Base-by-base conservation (phyloP, 2,113 vertebrate species). In the Phylloscopus whistleri region DNA sequence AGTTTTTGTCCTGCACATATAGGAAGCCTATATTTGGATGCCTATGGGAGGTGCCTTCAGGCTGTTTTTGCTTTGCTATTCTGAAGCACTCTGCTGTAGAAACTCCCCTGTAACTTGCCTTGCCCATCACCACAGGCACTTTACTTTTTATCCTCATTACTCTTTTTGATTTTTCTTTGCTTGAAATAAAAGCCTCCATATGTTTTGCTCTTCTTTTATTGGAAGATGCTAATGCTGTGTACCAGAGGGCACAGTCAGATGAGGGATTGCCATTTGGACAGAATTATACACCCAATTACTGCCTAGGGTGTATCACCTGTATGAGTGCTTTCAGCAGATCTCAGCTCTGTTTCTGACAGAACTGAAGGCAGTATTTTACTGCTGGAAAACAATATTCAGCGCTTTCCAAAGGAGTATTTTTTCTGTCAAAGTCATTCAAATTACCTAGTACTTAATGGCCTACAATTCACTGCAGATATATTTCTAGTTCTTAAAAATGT, bases 171-270 rank as follows among this genome's bases (percentile, higher is more conserved):
- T 90, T 74, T 75, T 37, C 72, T 88, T 88, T 43, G 66, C 80
- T 90, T 75, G 56, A 89, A 94, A 91, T 95, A 59, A 63, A 88
- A 89, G 64, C 55, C 86, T 92, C 92, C 83, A 72, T 88, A 93
- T 92, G 88, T 84, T 92, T 87, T 89, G 44, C 69, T 89, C 52
- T 43, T 84, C 58, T 78, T 70, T 68, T 52, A 52, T 23, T 88
- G 73, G 85, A 75, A 88, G 89, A 96, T n/a, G n/a, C 60, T 78
- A 94, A 93, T 72, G 88, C 46, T 56, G 73, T 74, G 68, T 69
- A 92, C 94, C 67, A 80, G 73, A 93, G 89, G 90, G 92, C 86
- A 95, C 68, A 94, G 68, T 24, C 48, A 92, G 89, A 92, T 18
- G 80, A 90, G 84, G 53, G 68, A 74, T 0, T 94, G 83, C 76